A percentile compares a stretch with the other conserved stretches of the same genome.
Evolutionary conservation across 1,140 invertebrate species (phyloP).

Genomic region (Temnothorax longispinosus): DNA sequence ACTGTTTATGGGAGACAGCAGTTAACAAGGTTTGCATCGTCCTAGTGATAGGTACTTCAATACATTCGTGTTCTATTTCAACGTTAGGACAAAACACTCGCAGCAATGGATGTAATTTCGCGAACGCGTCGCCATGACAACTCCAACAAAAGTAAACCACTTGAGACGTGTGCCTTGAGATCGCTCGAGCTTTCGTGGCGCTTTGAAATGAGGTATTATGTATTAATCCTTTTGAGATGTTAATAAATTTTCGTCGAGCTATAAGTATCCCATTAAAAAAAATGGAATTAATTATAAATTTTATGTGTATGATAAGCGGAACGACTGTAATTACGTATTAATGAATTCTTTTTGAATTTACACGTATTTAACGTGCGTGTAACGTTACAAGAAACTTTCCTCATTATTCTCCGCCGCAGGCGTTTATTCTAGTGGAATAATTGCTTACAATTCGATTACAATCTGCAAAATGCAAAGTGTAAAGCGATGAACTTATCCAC

Average conservation of each 20-base stretch:
- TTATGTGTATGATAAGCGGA: not conserved
- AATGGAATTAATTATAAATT: not conserved
- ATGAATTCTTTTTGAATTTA: not conserved
- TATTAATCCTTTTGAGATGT: not conserved
- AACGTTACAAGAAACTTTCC: not conserved
- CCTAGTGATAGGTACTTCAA: not conserved
- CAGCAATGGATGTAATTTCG: conserved; percentile 23
- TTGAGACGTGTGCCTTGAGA: not conserved
- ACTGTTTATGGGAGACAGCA: not conserved
- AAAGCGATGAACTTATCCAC: conserved; percentile 3
- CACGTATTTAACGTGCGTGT: not conserved
- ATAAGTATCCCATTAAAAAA: not conserved
- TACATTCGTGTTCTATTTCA: not conserved
- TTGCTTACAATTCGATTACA: not conserved
- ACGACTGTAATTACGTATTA: not conserved
- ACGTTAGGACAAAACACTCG: conserved; percentile 22
- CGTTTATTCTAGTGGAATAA: not conserved
- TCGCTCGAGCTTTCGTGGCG: not conserved
- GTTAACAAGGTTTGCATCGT: conserved; percentile 25
- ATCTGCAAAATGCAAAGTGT: not conserved
- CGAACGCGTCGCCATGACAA: not conserved
- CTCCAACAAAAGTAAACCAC: conserved; percentile 2
- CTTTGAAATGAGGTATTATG: not conserved
- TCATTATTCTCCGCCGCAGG: not conserved
- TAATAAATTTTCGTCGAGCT: not conserved